Conservation (phyloP, 1,140 invertebrate species). For the Phymorhynchus buccinoides region DNA sequence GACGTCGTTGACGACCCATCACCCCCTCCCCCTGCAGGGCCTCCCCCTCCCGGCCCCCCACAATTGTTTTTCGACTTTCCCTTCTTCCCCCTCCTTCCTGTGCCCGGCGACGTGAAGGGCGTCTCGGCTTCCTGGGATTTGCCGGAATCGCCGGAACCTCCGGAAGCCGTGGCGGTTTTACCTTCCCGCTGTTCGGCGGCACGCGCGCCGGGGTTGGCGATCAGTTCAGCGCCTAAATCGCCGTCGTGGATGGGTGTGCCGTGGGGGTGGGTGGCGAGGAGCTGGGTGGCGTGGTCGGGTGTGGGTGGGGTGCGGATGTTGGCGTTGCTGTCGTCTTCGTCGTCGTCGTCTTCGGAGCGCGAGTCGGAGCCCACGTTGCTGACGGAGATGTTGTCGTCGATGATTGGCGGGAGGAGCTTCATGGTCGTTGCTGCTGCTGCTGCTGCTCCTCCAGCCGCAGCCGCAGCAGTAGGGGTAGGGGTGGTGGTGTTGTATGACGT, state of each 20-base stretch:
- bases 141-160: constrained; percentile 43
- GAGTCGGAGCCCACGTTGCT: constrained; percentile 36
- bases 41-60: background rate
- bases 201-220: constrained; percentile 62
- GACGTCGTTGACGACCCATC: constrained; percentile 45
- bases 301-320: constrained; percentile 71
- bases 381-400: constrained; percentile 79
- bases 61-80: constrained; percentile 34
- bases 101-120: constrained; percentile 49
- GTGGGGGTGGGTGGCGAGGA: constrained; percentile 75
- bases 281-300: constrained; percentile 35
- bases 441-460: constrained; percentile 41
- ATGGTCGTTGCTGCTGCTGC: too few relatives aligned
- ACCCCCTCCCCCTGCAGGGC: constrained; percentile 37
- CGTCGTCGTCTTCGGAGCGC: constrained; percentile 80
- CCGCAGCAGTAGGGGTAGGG: constrained; percentile 38
- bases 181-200: constrained; percentile 44
- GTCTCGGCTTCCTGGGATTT: constrained; percentile 55
- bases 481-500: constrained; percentile 75
- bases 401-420: too few relatives aligned
- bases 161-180: constrained; percentile 33
- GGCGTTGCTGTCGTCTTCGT: constrained; percentile 74
- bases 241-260: constrained; percentile 75
- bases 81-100: constrained; percentile 32
- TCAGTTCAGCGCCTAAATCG: constrained; percentile 80